Conservation (phyloP, 2,797 vertebrate genomes). For the Pipistrellus pipistrellus region DNA sequence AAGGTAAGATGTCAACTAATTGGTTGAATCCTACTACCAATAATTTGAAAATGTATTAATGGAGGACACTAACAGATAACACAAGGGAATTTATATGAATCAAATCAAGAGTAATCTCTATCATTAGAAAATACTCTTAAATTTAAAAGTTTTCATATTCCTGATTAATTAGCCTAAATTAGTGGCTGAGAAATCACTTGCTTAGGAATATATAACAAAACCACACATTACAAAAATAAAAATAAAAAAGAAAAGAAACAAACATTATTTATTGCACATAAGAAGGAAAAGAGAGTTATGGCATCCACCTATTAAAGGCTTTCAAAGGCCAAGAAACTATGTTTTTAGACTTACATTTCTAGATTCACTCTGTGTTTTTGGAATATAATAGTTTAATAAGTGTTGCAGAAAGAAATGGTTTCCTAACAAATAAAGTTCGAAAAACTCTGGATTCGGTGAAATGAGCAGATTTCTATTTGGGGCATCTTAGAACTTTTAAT, state of each 20-base stretch:
- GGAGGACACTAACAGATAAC: not conserved
- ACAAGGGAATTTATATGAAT: not conserved
- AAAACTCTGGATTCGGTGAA: not conserved
- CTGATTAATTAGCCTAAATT: not conserved
- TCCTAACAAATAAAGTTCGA: not conserved
- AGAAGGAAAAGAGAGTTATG: not conserved
- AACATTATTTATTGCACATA: not conserved
- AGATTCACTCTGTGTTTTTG: not conserved
- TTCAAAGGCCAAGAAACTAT: not conserved
- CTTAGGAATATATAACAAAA: not conserved
- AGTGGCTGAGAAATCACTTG: not conserved
- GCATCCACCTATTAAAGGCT: not conserved
- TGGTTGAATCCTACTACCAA: not conserved
- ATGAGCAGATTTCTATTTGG: not conserved
- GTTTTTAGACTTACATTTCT: not conserved
- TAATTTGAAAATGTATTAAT: slow-evolving; percentile 48
- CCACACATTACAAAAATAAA: not conserved
- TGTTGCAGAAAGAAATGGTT: not conserved
- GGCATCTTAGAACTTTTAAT: not conserved
- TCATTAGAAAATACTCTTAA: not conserved
- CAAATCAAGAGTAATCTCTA: not conserved
- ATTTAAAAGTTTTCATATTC: not conserved
- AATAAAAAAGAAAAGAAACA: not conserved
- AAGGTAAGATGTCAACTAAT: slow-evolving; percentile 29
- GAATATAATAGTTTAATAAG: not conserved